Evolutionary conservation across 2,888 invertebrate species (phyloP).

Genomic region (Eremobia ochroleuca): DNA sequence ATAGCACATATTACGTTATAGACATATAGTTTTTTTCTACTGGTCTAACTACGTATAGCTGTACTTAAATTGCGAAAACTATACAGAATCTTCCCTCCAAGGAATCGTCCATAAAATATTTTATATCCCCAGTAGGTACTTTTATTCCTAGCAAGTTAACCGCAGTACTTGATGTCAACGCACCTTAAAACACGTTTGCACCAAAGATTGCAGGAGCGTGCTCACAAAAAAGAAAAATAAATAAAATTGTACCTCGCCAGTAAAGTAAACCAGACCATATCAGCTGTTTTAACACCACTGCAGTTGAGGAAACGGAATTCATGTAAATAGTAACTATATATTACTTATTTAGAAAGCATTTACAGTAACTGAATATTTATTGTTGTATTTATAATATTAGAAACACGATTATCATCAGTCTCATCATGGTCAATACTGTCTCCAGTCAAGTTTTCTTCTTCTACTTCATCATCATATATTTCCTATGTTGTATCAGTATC

Average conservation of each 20-base stretch:
- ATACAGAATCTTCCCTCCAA: not conserved
- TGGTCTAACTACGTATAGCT: too few relatives aligned
- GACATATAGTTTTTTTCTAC: too few relatives aligned
- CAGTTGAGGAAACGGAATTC: conserved; percentile 34
- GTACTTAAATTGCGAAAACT: not conserved
- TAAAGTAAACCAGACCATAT: conserved; percentile 54
- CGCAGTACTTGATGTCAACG: conserved; percentile 59
- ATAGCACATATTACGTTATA: too few relatives aligned
- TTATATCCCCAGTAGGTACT: conserved; percentile 14
- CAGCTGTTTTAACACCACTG: conserved; percentile 49
- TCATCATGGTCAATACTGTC: not conserved
- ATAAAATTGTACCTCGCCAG: conserved; percentile 50
- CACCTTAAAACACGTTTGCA: conserved; percentile 65
- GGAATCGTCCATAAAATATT: conserved; percentile 17
- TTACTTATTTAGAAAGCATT: conserved; percentile 5
- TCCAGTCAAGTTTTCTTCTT: not conserved
- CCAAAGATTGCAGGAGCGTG: conserved; percentile 56
- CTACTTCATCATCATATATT: conserved; percentile 1
- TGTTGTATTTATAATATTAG: not conserved
- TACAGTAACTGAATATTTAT: not conserved
- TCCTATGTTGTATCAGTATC: not conserved
- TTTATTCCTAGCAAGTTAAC: conserved; percentile 43
- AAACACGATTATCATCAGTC: not conserved
- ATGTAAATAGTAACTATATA: conserved; percentile 6
- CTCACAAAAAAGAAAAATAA: conserved; percentile 53